Conservation (phyloP, 2,113 vertebrate genomes). For the Monarcha castaneiventris region DNA sequence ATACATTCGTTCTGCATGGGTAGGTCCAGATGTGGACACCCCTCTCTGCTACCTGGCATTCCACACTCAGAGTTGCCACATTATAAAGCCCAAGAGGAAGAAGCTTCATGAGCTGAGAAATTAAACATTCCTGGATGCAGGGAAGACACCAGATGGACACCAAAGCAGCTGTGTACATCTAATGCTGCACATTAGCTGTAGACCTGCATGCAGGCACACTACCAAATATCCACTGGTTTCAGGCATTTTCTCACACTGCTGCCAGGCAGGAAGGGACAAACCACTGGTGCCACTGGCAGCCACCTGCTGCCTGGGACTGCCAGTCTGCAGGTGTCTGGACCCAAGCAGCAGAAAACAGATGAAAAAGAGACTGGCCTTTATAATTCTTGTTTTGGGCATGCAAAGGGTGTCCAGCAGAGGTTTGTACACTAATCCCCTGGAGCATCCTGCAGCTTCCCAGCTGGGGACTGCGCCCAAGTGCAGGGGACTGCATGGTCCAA, state of each 20-base stretch:
- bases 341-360: not conserved
- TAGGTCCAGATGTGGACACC: not conserved
- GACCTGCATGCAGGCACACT: not conserved
- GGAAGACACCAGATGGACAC: not conserved
- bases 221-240: not conserved
- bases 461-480: rapidly evolving
- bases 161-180: not conserved
- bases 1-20: not conserved
- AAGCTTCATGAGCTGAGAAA: not conserved
- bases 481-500: not conserved
- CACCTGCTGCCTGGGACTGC: not conserved
- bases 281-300: not conserved
- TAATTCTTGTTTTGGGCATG: not conserved
- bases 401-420: not conserved
- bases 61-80: rapidly evolving
- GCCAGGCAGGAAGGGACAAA: not conserved
- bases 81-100: not conserved
- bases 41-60: not conserved
- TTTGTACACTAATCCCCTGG: rapidly evolving
- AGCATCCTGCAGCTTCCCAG: rapidly evolving
- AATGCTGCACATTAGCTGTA: not conserved
- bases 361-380: not conserved
- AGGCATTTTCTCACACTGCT: not conserved
- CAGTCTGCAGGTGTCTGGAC: not conserved
- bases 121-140: not conserved